Evolutionary conservation across 2,113 vertebrate species (phyloP).

Genomic region (Thryonomys swinderianus): DNA sequence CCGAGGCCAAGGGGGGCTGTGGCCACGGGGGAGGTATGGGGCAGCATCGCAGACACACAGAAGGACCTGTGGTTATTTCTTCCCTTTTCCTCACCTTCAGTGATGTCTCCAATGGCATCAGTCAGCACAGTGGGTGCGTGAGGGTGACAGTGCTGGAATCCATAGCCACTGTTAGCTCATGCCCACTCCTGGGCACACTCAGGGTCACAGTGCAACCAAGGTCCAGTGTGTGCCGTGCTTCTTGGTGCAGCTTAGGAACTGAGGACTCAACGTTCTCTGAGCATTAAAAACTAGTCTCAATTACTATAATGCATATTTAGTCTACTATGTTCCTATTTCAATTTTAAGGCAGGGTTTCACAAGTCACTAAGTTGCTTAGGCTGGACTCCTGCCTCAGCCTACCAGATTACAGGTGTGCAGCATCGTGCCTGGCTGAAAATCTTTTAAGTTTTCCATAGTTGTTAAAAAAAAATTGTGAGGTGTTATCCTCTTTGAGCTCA

Average conservation of each 20-base stretch:
- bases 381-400: not conserved
- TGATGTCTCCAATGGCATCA: slow-evolving; percentile 16
- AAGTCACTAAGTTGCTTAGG: not conserved
- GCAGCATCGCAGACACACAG: not conserved
- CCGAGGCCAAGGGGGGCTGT: too few species aligned
- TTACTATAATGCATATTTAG: not conserved
- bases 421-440: not conserved
- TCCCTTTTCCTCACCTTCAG: not conserved
- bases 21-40: not conserved
- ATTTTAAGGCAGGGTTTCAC: not conserved
- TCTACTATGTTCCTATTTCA: not conserved
- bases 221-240: not conserved
- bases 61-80: not conserved
- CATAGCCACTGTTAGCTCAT: slow-evolving; percentile 10
- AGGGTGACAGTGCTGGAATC: not conserved
- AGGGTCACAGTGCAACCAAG: not conserved
- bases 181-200: slow-evolving; percentile 13
- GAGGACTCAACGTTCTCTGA: not conserved
- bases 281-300: not conserved
- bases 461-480: slow-evolving; percentile 55
- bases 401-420: not conserved
- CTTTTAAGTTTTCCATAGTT: not conserved
- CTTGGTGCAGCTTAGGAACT: not conserved
- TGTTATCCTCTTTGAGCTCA: slow-evolving; percentile 11
- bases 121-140: not conserved